Evolutionary conservation across 2,113 vertebrate genomes (phyloP).

Genomic region (Lathamus discolor): DNA sequence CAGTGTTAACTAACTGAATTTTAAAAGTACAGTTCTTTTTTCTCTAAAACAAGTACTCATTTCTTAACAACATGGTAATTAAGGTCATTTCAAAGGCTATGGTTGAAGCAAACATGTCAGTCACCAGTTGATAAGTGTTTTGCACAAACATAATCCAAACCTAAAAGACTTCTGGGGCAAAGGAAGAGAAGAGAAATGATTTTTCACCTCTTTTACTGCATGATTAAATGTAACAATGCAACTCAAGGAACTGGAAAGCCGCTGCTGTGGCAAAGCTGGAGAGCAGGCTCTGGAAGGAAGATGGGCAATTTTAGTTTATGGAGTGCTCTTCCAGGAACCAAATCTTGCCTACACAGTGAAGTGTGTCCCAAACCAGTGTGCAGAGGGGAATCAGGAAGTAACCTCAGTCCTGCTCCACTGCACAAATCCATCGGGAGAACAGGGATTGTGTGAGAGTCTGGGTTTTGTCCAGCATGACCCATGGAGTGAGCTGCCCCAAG

Average conservation of each 20-base stretch:
- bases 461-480: background rate
- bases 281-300: slow-evolving; percentile 11
- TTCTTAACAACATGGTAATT: slow-evolving; percentile 74
- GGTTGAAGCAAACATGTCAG: slow-evolving; percentile 71
- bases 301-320: background rate
- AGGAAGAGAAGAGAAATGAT: slow-evolving; percentile 41
- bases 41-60: slow-evolving; percentile 69
- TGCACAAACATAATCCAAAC: slow-evolving; percentile 62
- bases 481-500: rapidly evolving
- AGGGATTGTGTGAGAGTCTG: background rate
- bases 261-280: slow-evolving; percentile 46
- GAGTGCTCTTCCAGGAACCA: background rate
- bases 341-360: rapidly evolving
- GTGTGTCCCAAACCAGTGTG: background rate
- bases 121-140: slow-evolving; percentile 68
- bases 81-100: slow-evolving; percentile 73
- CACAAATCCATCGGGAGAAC: background rate
- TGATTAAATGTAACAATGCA: slow-evolving; percentile 21
- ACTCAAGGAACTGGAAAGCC: slow-evolving; percentile 12
- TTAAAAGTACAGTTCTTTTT: slow-evolving; percentile 72
- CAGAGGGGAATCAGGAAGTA: background rate
- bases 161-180: slow-evolving; percentile 45
- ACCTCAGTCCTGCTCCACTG: background rate
- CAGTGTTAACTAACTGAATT: slow-evolving; percentile 77
- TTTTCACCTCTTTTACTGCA: slow-evolving; percentile 41